Percentiles rank a stretch among this genome's conserved stretches.
phyloP scores from a whole-genome alignment of 2,888 invertebrate genomes.

The Ligdia adustata region DNA sequence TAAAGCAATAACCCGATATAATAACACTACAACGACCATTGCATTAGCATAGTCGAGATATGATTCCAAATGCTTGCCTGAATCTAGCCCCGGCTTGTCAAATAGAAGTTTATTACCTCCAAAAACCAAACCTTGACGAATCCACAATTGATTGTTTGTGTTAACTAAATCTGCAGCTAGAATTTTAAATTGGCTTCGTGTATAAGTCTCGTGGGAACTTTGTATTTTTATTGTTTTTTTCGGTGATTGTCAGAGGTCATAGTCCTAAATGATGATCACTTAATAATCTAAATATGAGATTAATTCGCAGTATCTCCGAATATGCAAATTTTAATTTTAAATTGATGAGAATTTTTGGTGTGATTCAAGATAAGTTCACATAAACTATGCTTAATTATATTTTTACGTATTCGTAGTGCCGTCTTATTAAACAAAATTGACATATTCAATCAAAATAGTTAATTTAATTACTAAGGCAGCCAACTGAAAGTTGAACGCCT shows the following conservation, averaged over 20 bases:
- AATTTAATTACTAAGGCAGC: too few species aligned
- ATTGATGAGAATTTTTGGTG: too few species aligned
- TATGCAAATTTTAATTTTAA: too few species aligned
- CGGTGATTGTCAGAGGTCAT: slow-evolving; percentile 36
- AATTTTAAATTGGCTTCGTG: slow-evolving; percentile 72
- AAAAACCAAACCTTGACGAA: slow-evolving; percentile 57
- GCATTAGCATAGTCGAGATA: slow-evolving; percentile 11
- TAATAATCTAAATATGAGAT: slow-evolving; percentile 5
- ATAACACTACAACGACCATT: not conserved
- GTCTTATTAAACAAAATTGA: too few species aligned
- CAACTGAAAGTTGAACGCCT: too few species aligned
- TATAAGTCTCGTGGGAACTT: slow-evolving; percentile 63
- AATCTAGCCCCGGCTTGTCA: slow-evolving; percentile 36
- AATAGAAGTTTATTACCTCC: slow-evolving; percentile 46
- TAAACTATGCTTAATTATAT: too few species aligned
- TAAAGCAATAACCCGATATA: slow-evolving; percentile 3
- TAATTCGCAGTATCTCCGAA: too few species aligned
- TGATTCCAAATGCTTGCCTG: slow-evolving; percentile 7
- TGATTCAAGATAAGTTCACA: too few species aligned
- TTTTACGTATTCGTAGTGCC: too few species aligned
- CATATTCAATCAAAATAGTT: too few species aligned
- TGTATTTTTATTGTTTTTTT: slow-evolving; percentile 22
- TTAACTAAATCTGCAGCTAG: slow-evolving; percentile 70
- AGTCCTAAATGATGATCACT: slow-evolving; percentile 26
- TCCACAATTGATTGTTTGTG: slow-evolving; percentile 63